Evolutionary conservation across 35 echinoderm and acorn worm genomes (phyloP).

Genomic region (Diadema setosum): DNA sequence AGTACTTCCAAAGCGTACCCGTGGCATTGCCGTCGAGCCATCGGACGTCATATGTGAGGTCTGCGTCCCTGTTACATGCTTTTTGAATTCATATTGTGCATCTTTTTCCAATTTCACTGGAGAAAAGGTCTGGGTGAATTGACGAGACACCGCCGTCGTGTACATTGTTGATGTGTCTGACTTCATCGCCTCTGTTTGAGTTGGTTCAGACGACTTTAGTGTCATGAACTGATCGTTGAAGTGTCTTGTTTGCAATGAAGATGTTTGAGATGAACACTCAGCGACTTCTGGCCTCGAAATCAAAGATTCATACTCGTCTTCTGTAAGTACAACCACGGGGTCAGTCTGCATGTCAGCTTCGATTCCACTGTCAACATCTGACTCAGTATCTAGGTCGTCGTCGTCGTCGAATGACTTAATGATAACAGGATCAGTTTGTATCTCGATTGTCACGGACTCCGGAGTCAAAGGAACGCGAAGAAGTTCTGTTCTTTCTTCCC

Average conservation of each 20-base stretch:
- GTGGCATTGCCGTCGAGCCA: too few relatives aligned
- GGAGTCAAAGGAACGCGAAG: neutral
- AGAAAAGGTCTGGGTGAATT: neutral
- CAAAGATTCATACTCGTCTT: neutral
- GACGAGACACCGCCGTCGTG: neutral
- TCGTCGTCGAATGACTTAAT: constrained; percentile 21
- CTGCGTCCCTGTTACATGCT: neutral
- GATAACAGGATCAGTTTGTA: constrained; percentile 48
- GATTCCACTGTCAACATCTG: constrained; percentile 42
- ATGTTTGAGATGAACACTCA: neutral
- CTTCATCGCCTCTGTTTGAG: neutral
- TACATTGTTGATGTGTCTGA: neutral
- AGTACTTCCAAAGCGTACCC: too few relatives aligned
- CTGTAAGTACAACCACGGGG: constrained; percentile 28
- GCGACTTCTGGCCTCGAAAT: neutral
- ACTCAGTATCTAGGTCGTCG: constrained; percentile 17
- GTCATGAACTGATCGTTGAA: neutral
- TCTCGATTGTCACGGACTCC: neutral
- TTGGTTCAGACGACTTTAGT: neutral
- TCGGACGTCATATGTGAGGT: too few relatives aligned
- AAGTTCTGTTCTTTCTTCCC: neutral
- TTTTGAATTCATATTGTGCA: neutral
- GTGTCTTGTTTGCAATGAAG: neutral
- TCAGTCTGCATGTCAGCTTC: constrained; percentile 53
- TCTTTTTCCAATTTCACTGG: neutral